Evolutionary conservation across 2,797 vertebrate genomes (phyloP).

Genomic region (Hipposideros larvatus): DNA sequence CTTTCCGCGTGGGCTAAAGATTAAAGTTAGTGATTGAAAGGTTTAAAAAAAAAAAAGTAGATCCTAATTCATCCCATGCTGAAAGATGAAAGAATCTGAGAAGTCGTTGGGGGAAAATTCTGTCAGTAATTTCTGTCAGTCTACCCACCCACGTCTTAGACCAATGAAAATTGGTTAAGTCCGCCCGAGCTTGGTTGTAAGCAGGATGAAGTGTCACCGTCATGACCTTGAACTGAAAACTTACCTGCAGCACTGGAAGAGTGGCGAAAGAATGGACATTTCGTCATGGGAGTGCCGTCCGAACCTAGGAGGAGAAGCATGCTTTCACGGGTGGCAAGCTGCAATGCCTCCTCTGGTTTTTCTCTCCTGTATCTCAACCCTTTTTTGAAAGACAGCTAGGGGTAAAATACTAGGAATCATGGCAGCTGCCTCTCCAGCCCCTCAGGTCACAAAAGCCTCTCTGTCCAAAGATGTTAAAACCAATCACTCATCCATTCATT

Average conservation of each 20-base stretch:
- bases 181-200: neutral
- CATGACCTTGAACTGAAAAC: slow-evolving; percentile 73
- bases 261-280: slow-evolving; percentile 94
- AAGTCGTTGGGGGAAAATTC: neutral
- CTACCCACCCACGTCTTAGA: neutral
- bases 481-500: rapidly evolving
- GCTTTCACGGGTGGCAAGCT: neutral
- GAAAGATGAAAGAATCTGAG: neutral
- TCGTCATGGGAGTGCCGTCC: slow-evolving; percentile 95
- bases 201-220: neutral
- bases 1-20: neutral
- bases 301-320: slow-evolving; percentile 89
- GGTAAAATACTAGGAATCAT: neutral
- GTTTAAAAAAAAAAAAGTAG: neutral
- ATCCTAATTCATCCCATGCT: neutral
- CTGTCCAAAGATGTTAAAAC: neutral
- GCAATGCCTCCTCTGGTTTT: neutral
- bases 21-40: neutral
- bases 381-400: neutral
- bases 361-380: neutral
- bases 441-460: neutral
- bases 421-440: neutral
- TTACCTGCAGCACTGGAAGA: slow-evolving; percentile 97
- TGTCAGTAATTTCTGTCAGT: rapidly evolving
- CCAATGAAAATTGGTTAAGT: neutral